These are phyloP conservation scores for Melinaea marsaeus DNA, from an alignment of 2,888 invertebrate genomes.

Conservation along the genomic window DNA sequence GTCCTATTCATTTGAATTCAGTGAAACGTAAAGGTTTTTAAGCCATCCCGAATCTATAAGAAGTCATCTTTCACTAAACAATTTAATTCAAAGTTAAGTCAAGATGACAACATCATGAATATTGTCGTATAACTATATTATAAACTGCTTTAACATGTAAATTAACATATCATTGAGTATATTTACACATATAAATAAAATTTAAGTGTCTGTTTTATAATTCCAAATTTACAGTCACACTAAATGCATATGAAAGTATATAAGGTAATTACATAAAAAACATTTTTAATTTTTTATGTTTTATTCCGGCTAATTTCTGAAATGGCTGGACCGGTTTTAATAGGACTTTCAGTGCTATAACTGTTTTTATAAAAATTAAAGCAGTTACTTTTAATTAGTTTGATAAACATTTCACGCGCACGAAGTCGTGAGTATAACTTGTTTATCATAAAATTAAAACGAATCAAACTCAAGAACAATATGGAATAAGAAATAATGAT, in stretches of 20 bases:
- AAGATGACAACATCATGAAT: neutral
- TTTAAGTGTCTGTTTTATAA: no score
- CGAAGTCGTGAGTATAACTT: no score
- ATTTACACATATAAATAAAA: no score
- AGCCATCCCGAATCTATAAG: conserved; percentile 26
- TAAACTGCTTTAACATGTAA: no score
- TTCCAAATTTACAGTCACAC: no score
- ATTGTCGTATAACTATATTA: no score
- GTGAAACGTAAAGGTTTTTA: conserved; percentile 33
- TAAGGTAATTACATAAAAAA: no score
- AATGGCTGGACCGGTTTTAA: neutral
- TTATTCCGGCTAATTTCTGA: no score
- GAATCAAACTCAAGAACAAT: conserved; percentile 8
- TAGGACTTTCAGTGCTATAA: neutral
- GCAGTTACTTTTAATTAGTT: neutral
- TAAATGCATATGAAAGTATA: no score
- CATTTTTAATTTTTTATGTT: no score
- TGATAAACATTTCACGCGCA: no score
- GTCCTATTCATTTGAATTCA: conserved; percentile 31
- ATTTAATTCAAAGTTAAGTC: conserved; percentile 18
- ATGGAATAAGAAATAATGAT: conserved; percentile 25
- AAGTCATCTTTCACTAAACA: neutral
- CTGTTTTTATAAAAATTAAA: conserved; percentile 11
- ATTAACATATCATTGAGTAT: no score
- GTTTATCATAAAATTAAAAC: conserved; percentile 5